Conservation (phyloP, 2,113 vertebrate genomes). For the Pavo muticus region DNA sequence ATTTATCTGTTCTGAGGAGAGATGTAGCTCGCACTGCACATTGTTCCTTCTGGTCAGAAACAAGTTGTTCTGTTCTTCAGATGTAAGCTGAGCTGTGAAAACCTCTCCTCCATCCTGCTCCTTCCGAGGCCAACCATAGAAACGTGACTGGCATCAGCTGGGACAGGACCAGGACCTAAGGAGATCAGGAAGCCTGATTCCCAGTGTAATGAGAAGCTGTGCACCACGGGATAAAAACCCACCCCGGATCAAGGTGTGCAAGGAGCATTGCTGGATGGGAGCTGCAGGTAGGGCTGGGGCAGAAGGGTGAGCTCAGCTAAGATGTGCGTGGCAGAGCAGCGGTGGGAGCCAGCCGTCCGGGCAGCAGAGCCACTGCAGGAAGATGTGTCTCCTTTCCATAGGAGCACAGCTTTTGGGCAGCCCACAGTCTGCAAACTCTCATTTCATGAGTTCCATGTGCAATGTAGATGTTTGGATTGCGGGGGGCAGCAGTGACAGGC, state of each 20-base stretch:
- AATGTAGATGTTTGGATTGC: fast-evolving
- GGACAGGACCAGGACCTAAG: background rate
- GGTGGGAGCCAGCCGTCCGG: background rate
- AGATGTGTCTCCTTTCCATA: fast-evolving
- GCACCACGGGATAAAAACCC: background rate
- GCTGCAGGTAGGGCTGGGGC: background rate
- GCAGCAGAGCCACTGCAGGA: background rate
- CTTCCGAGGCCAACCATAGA: background rate
- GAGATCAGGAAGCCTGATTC: background rate
- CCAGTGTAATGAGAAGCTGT: background rate
- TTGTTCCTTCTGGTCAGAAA: background rate
- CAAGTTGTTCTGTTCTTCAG: background rate
- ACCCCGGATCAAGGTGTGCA: background rate
- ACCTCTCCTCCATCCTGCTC: background rate
- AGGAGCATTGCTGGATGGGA: background rate
- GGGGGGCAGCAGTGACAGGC: fast-evolving
- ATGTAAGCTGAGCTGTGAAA: background rate
- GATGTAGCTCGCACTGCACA: fast-evolving
- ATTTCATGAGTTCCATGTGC: background rate
- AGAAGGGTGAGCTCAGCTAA: background rate
- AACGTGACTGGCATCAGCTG: background rate
- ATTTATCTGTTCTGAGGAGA: background rate
- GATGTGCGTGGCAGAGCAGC: fast-evolving
- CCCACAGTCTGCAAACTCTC: background rate
- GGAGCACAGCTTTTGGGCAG: background rate